phyloP scores from a whole-genome alignment of 2,113 vertebrate species.

The Nerophis lumbriciformis region DNA sequence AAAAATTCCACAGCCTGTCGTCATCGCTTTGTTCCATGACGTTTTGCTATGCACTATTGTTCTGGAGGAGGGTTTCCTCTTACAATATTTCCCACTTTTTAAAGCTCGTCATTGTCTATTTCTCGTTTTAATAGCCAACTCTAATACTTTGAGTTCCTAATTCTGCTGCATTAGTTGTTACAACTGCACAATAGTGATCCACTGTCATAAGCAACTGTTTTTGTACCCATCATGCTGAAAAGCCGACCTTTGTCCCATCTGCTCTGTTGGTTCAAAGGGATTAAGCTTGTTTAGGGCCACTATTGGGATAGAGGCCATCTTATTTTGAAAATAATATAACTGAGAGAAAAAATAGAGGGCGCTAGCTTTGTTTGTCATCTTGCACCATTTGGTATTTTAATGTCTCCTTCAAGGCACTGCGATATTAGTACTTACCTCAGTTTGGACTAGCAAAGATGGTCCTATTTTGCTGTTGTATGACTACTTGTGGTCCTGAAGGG shows the following conservation, averaged over 20 bases:
- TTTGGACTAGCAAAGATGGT: conserved; percentile 27
- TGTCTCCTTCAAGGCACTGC: background rate
- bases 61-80: conserved; percentile 23
- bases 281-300: conserved; percentile 37
- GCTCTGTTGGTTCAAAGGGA: conserved; percentile 41
- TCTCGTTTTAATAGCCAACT: background rate
- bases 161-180: background rate
- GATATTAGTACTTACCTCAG: conserved; percentile 3
- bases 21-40: conserved; percentile 28
- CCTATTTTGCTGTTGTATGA: conserved; percentile 9
- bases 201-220: conserved; percentile 7
- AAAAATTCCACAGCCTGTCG: conserved; percentile 23
- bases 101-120: background rate
- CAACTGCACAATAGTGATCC: background rate
- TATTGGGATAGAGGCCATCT: background rate
- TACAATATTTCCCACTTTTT: background rate
- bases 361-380: conserved; percentile 21
- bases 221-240: conserved; percentile 24
- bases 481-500: too few relatives aligned
- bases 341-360: too few relatives aligned
- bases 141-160: too few relatives aligned
- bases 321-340: background rate
- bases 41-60: conserved; percentile 10
- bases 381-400: conserved; percentile 35
- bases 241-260: conserved; percentile 23